Evolutionary conservation across 2,888 invertebrate species (phyloP), one percentile per base, ranked within the genome.

Genomic region (Sisyra terminalis): DNA sequence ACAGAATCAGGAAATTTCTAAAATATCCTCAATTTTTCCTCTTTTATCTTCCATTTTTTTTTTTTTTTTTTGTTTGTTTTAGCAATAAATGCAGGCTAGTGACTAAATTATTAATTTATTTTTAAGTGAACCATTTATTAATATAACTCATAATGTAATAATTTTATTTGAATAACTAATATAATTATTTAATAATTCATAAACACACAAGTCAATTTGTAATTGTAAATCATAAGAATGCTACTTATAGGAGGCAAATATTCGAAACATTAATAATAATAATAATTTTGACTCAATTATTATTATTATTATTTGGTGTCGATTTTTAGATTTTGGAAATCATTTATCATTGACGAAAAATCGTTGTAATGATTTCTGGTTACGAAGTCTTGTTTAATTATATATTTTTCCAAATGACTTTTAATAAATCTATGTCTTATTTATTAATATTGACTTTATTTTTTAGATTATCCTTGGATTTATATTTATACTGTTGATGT

Each of bases 31-130:
- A 24, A 24, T 7, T 24, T 24, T 24, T 24, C 7, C 7, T 24
- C 7, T 24, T 24, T 24, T 5, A 24, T 24, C 7, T 24, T 24
- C 24, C 7, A 24, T 24, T 13, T 13, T 32, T 3, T n/a, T 13
- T 9, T 9, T 29, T 29, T 29, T 29, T 9, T 29, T 29, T 29
- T 29, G 30, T n/a, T 32, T 32, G 32, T 13, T 13, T 14, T 32
- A 32, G 14, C 32, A 32, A 16, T 37, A 37, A 37, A 16, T 18
- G 16, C 18, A 15, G 37, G 37, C 37, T 37, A 37, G 37, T 37
- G 37, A 37, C 37, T 37, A 37, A 37, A 37, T 14, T 15, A 37
- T 16, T 15, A 37, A 24, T 24, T 24, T 24, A 24, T 5, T 5
- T 24, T 3, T 24, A 24, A 24, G 24, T 24, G 24, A 24, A 24